phyloP scores from a whole-genome alignment of 2,797 vertebrate species.

The Cuniculus paca region DNA sequence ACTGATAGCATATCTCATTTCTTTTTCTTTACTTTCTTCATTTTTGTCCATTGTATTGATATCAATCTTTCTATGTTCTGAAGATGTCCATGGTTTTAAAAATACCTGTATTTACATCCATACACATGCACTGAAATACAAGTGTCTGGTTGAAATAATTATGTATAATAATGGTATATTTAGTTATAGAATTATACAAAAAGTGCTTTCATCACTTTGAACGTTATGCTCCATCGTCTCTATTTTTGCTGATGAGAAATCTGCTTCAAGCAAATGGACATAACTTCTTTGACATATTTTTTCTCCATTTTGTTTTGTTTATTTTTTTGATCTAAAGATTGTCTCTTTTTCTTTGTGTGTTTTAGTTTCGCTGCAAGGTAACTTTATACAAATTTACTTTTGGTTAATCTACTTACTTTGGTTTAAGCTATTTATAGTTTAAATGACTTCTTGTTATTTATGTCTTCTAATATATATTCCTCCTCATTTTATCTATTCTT shows the following conservation, averaged over 20 bases:
- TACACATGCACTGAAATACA: not conserved
- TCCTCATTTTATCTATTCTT: not conserved
- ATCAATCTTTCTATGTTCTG: constrained; percentile 32
- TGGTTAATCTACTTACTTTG: not conserved
- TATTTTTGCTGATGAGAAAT: not conserved
- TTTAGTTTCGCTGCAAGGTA: not conserved
- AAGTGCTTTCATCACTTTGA: not conserved
- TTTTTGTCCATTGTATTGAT: not conserved
- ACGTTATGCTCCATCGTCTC: not conserved
- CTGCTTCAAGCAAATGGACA: not conserved
- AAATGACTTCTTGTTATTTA: not conserved
- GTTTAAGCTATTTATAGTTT: not conserved
- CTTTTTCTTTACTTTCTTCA: not conserved
- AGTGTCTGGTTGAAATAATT: not conserved
- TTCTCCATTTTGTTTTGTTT: not conserved
- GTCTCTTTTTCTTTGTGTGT: not conserved
- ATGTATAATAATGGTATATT: not conserved
- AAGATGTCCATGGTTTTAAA: not conserved
- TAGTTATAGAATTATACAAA: not conserved
- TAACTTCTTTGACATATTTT: not conserved
- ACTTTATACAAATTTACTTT: not conserved
- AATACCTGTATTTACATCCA: not conserved
- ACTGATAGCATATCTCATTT: not conserved
- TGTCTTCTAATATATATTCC: not conserved
- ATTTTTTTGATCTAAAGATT: not conserved